Evolutionary conservation across 2,113 vertebrate genomes (phyloP), one percentile per base, ranked within the genome.

Genomic region (Alouatta palliata): DNA sequence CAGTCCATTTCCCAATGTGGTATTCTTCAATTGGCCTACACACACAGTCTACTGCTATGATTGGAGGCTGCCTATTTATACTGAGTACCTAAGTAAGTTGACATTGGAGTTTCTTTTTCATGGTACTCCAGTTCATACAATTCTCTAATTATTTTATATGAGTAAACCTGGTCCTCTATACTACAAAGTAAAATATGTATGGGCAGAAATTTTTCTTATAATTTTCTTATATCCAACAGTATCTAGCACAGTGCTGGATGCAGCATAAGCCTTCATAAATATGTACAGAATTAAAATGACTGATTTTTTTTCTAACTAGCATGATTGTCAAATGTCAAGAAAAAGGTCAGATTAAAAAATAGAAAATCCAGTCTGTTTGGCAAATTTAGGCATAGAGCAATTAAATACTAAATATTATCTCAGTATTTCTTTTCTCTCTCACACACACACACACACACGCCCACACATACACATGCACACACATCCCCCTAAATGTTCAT

Each of bases 221-320:
- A 43, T 17, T 35, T 49, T 54, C 70, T 81, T 14, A 88, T 80
- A 84, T 54, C 45, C 30, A 88, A n/a, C 12, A 83, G 17, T 66
- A 35, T 45, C 32, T 64, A 56, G 19, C 6, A 77, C 6, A 83
- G 68, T 90, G 52, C 13, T 87, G 3, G 17, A 81, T 70, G 58
- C 6, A 95, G 68, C 92, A 25, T 56, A 90, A 82, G 32, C 21
- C 52, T 92, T 86, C 66, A 94, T 66, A 86, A 92, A 86, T 90
- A 66, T 19, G 81, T 82, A 84, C 25, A 89, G 25, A 83, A 96
- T 40, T 80, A 27, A 97, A n/a, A 6, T 70, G 3, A 85, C 16
- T 68, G 14, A n/a, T 32, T 23, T 68, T 47, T 96, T 77, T 49
- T 23, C 61, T 16, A 93, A 90, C 11, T 90, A 35, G 9, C 8